Percentiles rank a stretch among this genome's conserved stretches.
phyloP scores from a whole-genome alignment of 2,797 vertebrate genomes.

The Hippoglossus hippoglossus region DNA sequence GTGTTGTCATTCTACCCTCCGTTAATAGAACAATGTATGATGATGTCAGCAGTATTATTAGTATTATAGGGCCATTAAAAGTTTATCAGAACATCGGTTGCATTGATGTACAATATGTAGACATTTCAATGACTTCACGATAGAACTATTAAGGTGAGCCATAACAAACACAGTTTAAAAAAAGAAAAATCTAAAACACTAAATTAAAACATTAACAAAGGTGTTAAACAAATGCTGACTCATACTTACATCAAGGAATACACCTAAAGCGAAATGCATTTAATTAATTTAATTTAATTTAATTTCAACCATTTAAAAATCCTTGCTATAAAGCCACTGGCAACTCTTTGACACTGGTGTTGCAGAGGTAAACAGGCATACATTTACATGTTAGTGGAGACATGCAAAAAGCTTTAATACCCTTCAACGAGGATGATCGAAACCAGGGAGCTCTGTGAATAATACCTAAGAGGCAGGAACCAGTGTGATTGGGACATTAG shows the following conservation, averaged over 20 bases:
- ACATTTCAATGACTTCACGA: no score
- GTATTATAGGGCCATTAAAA: background rate
- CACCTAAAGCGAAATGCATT: background rate
- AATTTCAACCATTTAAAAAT: conserved; percentile 1
- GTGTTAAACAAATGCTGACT: no score
- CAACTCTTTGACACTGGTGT: background rate
- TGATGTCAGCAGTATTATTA: background rate
- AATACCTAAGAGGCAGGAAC: conserved; percentile 34
- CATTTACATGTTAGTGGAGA: conserved; percentile 1
- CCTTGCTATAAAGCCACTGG: background rate
- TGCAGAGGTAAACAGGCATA: background rate
- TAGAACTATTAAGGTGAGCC: background rate
- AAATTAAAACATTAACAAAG: no score
- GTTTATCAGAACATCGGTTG: background rate
- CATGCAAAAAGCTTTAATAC: conserved; percentile 22
- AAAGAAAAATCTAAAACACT: no score
- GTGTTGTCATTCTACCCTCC: background rate
- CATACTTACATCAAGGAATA: no score
- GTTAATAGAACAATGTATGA: background rate
- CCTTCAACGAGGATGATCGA: conserved; percentile 21
- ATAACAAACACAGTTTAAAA: background rate
- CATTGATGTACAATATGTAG: background rate
- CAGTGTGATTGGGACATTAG: conserved; percentile 33
- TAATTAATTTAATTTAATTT: background rate
- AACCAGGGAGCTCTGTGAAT: conserved; percentile 38